Conservation (phyloP, 2,113 vertebrate species). For the Meriones unguiculatus region DNA sequence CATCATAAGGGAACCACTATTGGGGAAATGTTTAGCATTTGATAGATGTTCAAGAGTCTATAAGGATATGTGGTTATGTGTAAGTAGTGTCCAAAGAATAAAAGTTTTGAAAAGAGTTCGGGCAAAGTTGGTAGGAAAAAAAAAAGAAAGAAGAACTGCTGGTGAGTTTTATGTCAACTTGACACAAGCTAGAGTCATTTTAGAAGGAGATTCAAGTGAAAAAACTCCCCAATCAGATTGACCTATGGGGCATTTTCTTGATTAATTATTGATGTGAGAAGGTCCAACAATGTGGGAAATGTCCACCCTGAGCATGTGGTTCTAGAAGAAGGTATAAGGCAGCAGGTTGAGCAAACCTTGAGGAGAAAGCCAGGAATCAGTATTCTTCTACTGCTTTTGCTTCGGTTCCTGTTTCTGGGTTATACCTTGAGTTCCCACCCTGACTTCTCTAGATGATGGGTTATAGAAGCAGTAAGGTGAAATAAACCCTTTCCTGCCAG, state of each 20-base stretch:
- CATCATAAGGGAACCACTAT: rapidly evolving
- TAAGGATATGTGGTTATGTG: neutral
- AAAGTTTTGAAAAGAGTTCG: neutral
- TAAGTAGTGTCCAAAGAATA: neutral
- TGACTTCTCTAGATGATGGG: neutral
- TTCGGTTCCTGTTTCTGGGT: neutral
- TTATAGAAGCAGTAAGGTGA: neutral
- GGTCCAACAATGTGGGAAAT: neutral
- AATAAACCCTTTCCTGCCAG: neutral
- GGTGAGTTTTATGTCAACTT: neutral
- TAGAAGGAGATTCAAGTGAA: neutral
- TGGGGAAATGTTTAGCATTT: neutral
- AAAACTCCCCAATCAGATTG: neutral
- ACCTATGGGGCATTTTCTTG: neutral
- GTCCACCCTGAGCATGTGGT: neutral
- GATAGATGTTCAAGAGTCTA: neutral
- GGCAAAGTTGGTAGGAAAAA: neutral
- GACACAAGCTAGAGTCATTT: neutral
- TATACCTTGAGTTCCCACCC: neutral
- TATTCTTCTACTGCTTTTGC: neutral
- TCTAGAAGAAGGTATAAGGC: neutral
- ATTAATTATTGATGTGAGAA: neutral
- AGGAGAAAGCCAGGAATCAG: neutral
- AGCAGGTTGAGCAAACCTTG: neutral
- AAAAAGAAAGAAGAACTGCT: neutral